Base-by-base conservation (phyloP, 1,140 invertebrate species). In the Steinernema khuongi region DNA sequence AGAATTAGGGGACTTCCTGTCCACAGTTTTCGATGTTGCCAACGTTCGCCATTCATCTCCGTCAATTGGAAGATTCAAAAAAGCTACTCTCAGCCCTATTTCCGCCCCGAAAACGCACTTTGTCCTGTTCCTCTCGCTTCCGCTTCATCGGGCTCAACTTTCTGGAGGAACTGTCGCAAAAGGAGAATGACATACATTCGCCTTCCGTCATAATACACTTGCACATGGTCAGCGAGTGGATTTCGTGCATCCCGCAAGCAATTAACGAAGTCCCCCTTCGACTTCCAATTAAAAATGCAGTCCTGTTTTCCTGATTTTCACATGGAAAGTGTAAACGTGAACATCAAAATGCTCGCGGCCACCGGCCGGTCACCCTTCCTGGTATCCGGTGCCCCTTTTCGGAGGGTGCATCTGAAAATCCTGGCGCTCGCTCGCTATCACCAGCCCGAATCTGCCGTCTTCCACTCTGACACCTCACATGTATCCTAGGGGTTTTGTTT, bases 301-400 rank as follows among this genome's bases (percentile, higher is more conserved):
- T 60, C 50, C 50, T 60, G 50, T 60, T 60, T 60, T 60, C 50
- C n/a, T n/a, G 50, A 7, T 22, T 17, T 60, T 26, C 19, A 14
- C 11, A 60, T 60, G 14, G 50, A 60, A 60, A 60, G 50, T 60
- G 50, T 60, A 60, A 60, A 60, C 50, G 50, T 60, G 7, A 22
- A 60, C 50, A 14, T 7, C 14, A 60, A 60, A 22, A 60, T 4
- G 7, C 7, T 22, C 14, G 11, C 50, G 50, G 50, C 36, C 36
- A 41, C 7, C 36, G 7, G n/a, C 7, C n/a, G 7, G 36, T n/a
- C 36, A n/a, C n/a, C 36, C 36, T 41, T n/a, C 36, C n/a, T n/a
- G 36, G 7, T 41, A n/a, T 41, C 36, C 7, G n/a, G 19, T 60
- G 50, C 14, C 50, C 50, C 50, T 60, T 60, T 60, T 60, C 14